phyloP scores from a whole-genome alignment of 2,888 invertebrate genomes.

The Gisinianus flammeolus region DNA sequence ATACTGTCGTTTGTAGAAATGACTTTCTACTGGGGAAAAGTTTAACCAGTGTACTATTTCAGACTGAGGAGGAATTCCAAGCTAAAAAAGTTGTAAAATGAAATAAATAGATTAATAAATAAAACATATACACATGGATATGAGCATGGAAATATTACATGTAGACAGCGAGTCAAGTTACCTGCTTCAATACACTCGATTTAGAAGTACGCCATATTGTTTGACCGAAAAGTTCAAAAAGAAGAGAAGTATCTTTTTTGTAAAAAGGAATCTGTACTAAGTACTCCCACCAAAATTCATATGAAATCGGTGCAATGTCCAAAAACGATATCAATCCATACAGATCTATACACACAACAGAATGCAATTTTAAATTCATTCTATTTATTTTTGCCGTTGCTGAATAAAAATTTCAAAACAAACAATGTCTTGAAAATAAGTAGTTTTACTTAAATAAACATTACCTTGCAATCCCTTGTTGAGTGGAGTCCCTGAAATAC shows the following conservation, averaged over 20 bases:
- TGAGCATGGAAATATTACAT: not conserved
- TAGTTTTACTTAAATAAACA: no score
- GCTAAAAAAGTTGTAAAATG: constrained; percentile 60
- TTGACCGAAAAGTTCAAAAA: constrained; percentile 66
- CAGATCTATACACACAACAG: constrained; percentile 61
- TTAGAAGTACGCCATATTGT: constrained; percentile 75
- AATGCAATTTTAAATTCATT: not conserved
- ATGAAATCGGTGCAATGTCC: constrained; percentile 67
- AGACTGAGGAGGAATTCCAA: constrained; percentile 71
- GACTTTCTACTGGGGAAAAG: constrained; percentile 69
- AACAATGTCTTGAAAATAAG: no score
- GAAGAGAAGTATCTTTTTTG: constrained; percentile 63
- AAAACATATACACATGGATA: not conserved
- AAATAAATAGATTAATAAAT: not conserved
- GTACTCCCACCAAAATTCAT: constrained; percentile 65
- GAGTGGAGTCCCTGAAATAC: constrained; percentile 76
- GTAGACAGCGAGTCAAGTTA: constrained; percentile 50
- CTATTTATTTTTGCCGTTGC: no score
- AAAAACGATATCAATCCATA: constrained; percentile 70
- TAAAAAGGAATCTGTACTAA: constrained; percentile 66
- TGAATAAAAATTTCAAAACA: no score
- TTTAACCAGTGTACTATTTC: constrained; percentile 59
- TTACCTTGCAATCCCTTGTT: constrained; percentile 61
- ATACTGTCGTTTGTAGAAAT: constrained; percentile 73
- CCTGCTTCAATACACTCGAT: constrained; percentile 70